These are phyloP conservation scores for Chrysochloris asiatica DNA, from an alignment of 2,113 vertebrate species.

Conservation along the genomic window DNA sequence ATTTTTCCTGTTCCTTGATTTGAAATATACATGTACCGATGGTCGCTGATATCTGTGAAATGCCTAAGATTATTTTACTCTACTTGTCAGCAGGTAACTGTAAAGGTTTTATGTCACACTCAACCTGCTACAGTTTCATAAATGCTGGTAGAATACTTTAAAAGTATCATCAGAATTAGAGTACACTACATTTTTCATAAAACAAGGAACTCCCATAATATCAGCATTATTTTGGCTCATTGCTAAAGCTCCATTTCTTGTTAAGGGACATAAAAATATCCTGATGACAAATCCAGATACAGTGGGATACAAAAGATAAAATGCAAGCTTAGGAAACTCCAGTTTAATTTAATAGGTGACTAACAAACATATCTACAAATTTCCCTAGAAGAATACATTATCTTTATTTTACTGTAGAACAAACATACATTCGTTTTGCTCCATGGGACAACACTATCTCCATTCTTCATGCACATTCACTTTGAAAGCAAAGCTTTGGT, in stretches of 20 bases:
- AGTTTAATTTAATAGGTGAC: not conserved
- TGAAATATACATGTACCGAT: no score
- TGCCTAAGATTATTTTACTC: no score
- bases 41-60: no score
- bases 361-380: not conserved
- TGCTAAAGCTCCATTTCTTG: not conserved
- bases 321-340: not conserved
- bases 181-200: not conserved
- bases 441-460: not conserved
- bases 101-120: not conserved
- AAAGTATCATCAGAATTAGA: not conserved
- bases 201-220: not conserved
- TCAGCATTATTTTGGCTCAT: not conserved
- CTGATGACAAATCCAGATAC: no score
- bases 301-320: not conserved
- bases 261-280: fast-evolving
- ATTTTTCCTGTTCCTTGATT: not conserved
- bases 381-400: not conserved
- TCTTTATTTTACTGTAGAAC: not conserved
- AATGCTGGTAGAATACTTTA: not conserved
- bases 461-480: not conserved
- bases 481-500: not conserved
- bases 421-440: not conserved
- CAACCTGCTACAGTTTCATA: not conserved
- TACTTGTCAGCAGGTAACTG: no score